phyloP scores from a whole-genome alignment of 2,797 vertebrate genomes.

The Rhinella marina region DNA sequence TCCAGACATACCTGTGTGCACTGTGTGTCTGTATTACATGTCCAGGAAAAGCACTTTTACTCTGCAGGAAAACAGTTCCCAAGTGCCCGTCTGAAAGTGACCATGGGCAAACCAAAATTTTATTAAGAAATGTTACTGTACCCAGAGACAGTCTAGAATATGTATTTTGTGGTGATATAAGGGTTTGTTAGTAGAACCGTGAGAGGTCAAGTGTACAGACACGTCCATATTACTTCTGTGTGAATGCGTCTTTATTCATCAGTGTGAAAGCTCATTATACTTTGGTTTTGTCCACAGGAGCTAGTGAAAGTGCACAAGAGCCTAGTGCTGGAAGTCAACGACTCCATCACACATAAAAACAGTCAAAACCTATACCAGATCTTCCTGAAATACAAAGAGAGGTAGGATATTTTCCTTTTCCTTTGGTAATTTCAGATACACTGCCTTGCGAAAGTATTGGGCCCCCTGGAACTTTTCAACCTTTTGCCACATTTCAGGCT shows the following conservation, averaged over 20 bases:
- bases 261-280: background rate
- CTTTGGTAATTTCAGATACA: background rate
- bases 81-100: too few species aligned
- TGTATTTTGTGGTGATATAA: background rate
- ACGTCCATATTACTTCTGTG: background rate
- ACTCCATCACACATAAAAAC: constrained; percentile 87
- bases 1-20: too few species aligned
- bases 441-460: too few species aligned
- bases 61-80: too few species aligned
- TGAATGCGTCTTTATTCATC: background rate
- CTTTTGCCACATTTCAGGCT: too few species aligned
- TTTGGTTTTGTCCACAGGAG: constrained; percentile 76
- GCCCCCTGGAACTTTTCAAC: too few species aligned
- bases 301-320: constrained; percentile 92
- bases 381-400: constrained; percentile 96
- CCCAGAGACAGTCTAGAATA: too few species aligned
- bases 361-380: constrained; percentile 92
- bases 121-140: too few species aligned
- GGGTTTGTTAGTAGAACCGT: background rate
- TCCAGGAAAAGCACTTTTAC: too few species aligned
- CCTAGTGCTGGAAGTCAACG: constrained; percentile 88
- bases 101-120: too few species aligned
- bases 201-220: background rate
- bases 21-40: too few species aligned
- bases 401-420: constrained; percentile 73